Evolutionary conservation across 1,140 invertebrate species (phyloP), one percentile per base, ranked within the genome.

Genomic region (Trachymyrmex septentrionalis): DNA sequence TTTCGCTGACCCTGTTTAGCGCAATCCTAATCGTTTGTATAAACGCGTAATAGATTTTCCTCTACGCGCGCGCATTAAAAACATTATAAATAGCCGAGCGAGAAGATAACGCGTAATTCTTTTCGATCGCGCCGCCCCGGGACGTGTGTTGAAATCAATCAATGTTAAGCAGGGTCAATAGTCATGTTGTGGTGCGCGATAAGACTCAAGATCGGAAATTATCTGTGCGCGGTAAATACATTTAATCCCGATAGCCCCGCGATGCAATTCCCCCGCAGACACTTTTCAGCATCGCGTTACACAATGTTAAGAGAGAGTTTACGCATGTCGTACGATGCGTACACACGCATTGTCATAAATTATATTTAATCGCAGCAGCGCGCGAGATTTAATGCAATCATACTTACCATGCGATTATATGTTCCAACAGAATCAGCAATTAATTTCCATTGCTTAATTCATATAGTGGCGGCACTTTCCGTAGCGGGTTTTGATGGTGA

Each of bases 31-130:
- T 75, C 80, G 55, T 27, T 61, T 57, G 66, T 69, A 14, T 55
- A 92, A 89, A 91, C 90, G 92, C 90, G 89, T 84, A 84, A 84
- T 84, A 84, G 80, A 84, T 84, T 84, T 73, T 75, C 57, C 59
- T 24, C 14, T 75, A 19, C n/a, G 78, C 64, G 21, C 24, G 80
- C 38, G 19, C 80, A 89, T 86, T 90, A 82, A 87, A 82, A 88
- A 85, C 85, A 75, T 86, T 57, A 61, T 57, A 71, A 81, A 69
- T 80, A 81, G 77, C 78, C n/a, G 38, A 44, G 44, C 24, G 69
- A 19, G 30, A 19, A 48, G 77, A 82, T 86, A 86, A 27, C 66
- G 77, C 77, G 76, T 53, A 34, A 61, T 81, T 86, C 66, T 86
- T 86, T 86, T 71, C 76, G 76, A 67, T 19, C 34, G 77, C 44